These are phyloP conservation scores for Girardinichthys multiradiatus DNA, from an alignment of 2,113 vertebrate genomes.

Conservation along the genomic window DNA sequence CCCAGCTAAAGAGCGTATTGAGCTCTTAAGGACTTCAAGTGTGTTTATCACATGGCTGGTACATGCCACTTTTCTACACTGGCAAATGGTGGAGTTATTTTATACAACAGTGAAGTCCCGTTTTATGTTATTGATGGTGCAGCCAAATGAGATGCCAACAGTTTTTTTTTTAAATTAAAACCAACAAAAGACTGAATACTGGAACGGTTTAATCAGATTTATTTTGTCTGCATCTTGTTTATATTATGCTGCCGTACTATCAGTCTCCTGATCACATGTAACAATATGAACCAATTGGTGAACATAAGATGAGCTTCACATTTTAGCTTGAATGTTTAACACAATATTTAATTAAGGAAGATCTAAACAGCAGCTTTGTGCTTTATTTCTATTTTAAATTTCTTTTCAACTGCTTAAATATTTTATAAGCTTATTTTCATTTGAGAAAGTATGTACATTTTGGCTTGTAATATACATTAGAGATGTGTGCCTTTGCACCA, in stretches of 20 bases:
- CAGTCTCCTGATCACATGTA: slow-evolving; percentile 14
- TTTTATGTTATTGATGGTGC: slow-evolving; percentile 56
- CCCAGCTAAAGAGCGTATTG: neutral
- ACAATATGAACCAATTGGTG: slow-evolving; percentile 28
- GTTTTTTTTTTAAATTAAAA: slow-evolving; percentile 25
- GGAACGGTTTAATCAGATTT: slow-evolving; percentile 49
- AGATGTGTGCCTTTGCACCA: slow-evolving; percentile 79
- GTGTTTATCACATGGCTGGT: slow-evolving; percentile 19
- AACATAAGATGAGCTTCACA: slow-evolving; percentile 29
- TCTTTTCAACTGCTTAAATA: slow-evolving; percentile 62
- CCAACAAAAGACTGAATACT: slow-evolving; percentile 22
- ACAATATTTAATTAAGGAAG: slow-evolving; percentile 37
- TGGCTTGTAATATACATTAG: slow-evolving; percentile 76
- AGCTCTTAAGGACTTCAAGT: slow-evolving; percentile 3
- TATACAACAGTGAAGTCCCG: slow-evolving; percentile 22
- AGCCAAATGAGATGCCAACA: slow-evolving; percentile 60
- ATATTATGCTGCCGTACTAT: slow-evolving; percentile 81
- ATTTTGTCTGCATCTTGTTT: slow-evolving; percentile 60
- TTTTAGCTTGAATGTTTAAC: slow-evolving; percentile 60
- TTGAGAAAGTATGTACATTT: slow-evolving; percentile 80
- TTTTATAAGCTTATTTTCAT: slow-evolving; percentile 73
- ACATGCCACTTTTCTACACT: slow-evolving; percentile 16
- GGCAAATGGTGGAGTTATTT: slow-evolving; percentile 21
- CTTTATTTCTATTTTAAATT: slow-evolving; percentile 41
- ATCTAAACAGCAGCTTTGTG: slow-evolving; percentile 45